These are phyloP conservation scores for Mesocricetus auratus DNA, from an alignment of 2,113 vertebrate species.

Conservation along the genomic window DNA sequence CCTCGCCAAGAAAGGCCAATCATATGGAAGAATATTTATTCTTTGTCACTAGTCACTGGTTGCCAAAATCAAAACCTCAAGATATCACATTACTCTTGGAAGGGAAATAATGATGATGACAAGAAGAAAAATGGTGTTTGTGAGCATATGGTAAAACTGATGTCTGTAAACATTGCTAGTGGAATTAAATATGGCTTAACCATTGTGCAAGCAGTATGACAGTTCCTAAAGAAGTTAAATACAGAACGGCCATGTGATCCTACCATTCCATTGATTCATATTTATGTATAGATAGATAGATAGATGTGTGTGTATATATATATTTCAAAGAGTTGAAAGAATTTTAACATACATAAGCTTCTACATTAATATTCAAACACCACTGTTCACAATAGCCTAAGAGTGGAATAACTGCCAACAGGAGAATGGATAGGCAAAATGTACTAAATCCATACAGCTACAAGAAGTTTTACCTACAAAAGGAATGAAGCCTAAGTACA, in stretches of 20 bases:
- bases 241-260: background rate
- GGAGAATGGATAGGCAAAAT: background rate
- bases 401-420: background rate
- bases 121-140: background rate
- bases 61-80: background rate
- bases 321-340: background rate
- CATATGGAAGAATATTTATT: background rate
- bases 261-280: background rate
- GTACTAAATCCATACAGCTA: too few relatives aligned
- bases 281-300: too few relatives aligned
- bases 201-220: background rate
- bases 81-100: background rate
- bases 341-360: background rate
- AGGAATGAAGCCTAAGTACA: background rate
- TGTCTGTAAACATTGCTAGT: background rate
- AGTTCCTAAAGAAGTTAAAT: background rate
- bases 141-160: background rate
- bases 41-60: background rate
- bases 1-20: slow-evolving; percentile 1
- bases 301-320: too few relatives aligned
- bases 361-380: background rate
- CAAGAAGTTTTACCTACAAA: background rate
- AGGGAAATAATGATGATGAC: background rate
- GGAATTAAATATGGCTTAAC: background rate
- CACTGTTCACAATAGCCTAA: background rate